phyloP scores from a whole-genome alignment of 2,888 invertebrate genomes.

The Lathronympha strigana region DNA sequence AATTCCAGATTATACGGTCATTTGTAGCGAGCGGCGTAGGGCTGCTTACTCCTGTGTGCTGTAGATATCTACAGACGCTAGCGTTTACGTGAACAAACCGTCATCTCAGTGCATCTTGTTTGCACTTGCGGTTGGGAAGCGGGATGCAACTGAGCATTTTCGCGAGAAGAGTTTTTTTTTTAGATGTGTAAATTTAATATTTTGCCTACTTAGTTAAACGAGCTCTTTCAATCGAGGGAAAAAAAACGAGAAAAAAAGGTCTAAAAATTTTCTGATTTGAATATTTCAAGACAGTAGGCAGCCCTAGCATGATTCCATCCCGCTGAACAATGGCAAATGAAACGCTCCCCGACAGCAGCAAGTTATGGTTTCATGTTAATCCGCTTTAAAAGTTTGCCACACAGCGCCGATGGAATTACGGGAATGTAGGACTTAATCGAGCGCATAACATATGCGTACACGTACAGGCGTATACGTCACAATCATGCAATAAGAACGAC shows the following conservation, averaged over 20 bases:
- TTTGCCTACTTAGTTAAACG: too few species aligned
- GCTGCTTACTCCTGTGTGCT: not conserved
- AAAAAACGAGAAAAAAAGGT: too few species aligned
- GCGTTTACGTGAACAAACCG: too few species aligned
- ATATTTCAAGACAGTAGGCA: constrained; percentile 2
- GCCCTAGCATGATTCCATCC: not conserved
- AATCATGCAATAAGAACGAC: too few species aligned
- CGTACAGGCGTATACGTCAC: too few species aligned
- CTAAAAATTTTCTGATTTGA: not conserved
- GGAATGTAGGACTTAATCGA: not conserved
- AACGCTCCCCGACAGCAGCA: constrained; percentile 1
- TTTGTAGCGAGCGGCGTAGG: constrained; percentile 4
- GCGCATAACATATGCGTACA: not conserved
- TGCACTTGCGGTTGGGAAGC: too few species aligned
- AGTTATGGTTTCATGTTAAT: constrained; percentile 33
- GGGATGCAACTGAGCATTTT: too few species aligned
- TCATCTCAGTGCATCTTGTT: too few species aligned
- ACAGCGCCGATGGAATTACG: not conserved
- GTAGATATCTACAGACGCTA: too few species aligned
- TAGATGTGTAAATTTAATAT: too few species aligned
- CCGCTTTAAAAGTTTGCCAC: constrained; percentile 28
- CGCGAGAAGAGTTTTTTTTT: too few species aligned
- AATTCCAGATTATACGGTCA: constrained; percentile 27
- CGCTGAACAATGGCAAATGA: constrained; percentile 11
- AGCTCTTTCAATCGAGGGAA: too few species aligned